These are phyloP conservation scores for Emydura subglobosa DNA, from an alignment of 2,113 vertebrate species.

Conservation along the genomic window DNA sequence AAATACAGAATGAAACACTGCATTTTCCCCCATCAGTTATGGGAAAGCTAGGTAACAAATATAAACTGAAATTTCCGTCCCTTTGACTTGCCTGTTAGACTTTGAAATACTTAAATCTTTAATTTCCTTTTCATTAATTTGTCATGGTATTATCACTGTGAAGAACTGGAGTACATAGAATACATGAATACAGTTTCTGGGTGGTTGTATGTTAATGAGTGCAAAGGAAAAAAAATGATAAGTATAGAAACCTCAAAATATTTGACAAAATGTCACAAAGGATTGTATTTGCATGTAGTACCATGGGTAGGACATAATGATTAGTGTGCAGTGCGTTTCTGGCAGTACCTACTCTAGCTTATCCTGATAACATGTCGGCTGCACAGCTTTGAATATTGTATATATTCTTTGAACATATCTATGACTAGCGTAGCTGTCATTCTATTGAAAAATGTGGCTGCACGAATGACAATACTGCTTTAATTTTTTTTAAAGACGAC, in stretches of 20 bases:
- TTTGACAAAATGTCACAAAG: constrained; percentile 88
- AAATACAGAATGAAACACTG: constrained; percentile 40
- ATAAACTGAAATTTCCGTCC: constrained; percentile 58
- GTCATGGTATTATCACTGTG: constrained; percentile 52
- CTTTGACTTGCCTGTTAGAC: constrained; percentile 33
- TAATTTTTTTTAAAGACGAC: constrained; percentile 79
- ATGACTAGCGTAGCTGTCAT: constrained; percentile 81
- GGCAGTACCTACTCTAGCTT: constrained; percentile 80
- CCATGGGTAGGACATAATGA: constrained; percentile 81
- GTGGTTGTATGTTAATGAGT: constrained; percentile 74
- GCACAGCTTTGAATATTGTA: constrained; percentile 85
- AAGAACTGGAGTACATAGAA: constrained; percentile 62
- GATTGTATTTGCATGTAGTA: constrained; percentile 86
- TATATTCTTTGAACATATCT: constrained; percentile 86
- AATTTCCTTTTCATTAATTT: constrained; percentile 77
- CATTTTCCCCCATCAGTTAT: constrained; percentile 12
- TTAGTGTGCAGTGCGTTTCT: constrained; percentile 80
- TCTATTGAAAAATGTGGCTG: constrained; percentile 81
- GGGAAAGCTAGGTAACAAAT: constrained; percentile 34
- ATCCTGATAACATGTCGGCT: constrained; percentile 83
- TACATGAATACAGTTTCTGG: constrained; percentile 38
- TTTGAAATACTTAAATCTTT: constrained; percentile 71
- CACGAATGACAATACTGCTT: constrained; percentile 80
- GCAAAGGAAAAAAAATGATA: constrained; percentile 67
- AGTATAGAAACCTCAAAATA: constrained; percentile 81